Base-by-base conservation (phyloP, 1,140 invertebrate species). In the Nilaparvata lugens region DNA sequence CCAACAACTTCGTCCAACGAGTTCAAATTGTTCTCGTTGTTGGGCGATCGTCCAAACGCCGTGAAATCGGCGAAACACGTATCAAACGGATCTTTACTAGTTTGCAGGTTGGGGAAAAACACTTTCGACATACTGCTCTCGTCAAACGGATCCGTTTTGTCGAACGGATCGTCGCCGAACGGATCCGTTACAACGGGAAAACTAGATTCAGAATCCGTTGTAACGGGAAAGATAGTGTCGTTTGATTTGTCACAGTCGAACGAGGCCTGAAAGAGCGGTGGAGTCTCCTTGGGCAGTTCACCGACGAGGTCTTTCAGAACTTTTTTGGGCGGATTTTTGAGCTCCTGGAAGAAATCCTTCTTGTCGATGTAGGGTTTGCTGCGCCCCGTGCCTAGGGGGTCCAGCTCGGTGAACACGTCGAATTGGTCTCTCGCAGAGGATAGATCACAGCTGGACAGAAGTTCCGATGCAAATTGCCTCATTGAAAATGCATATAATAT, bases 341-440 rank as follows among this genome's bases (percentile, higher is more conserved):
- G 78, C 69, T 93, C 88, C 77, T 92, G 88, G 79, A 95, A 95
- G 76, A 95, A 95, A 73, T 93, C 89, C 80, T 93, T 93, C 76
- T 93, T 93, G 79, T 95, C 91, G 67, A 95, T 83, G 77, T 93
- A 95, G 48, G 92, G 91, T 75, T 88, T 89, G 75, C 83, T 90
- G 72, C 87, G 81, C 66, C 91, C 90, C 64, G 89, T 92, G 69
- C 91, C 91, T 69, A 95, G 75, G 56, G 92, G 91, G 81, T 95
- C 92, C 74, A 95, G 76, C 74, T 94, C 91, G 35, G 88, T 93
- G 77, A 95, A 95, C 64, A 93, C 87, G 79, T 92, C 90, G 58
- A 67, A 68, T n/a, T 62, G 56, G 18, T 65, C 63, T 42, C 43
- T 56, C 3, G 42, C 42, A 16, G 40, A 38, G 1, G 45, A 19